Percentiles rank a stretch among this genome's conserved stretches.
Conservation (phyloP, 2,797 vertebrate genomes). For the Gobio occitaniae region DNA sequence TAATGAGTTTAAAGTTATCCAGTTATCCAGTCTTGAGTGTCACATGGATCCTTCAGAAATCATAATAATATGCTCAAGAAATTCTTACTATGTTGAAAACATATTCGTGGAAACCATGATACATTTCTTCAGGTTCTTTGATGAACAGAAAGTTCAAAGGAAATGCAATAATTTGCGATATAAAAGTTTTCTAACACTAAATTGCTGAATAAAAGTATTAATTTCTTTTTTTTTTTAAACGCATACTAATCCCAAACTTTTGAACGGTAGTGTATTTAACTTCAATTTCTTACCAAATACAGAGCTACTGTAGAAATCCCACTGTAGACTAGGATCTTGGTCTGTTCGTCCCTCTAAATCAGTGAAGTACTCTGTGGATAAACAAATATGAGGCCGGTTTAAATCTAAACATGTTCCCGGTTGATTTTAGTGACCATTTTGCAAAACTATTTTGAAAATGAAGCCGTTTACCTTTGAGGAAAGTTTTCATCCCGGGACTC, state of each 20-base stretch:
- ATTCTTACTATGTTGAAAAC: background rate
- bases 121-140: background rate
- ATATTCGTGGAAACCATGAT: background rate
- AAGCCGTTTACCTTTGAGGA: conserved; percentile 85
- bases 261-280: background rate
- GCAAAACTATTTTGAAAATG: too few relatives aligned
- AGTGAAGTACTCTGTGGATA: conserved; percentile 87
- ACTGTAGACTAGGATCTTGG: conserved; percentile 84
- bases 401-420: background rate
- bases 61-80: background rate
- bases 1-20: too few relatives aligned
- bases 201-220: background rate
- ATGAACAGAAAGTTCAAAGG: background rate
- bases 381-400: background rate
- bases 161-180: background rate
- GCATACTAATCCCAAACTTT: background rate
- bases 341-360: conserved; percentile 91
- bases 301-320: conserved; percentile 97
- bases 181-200: background rate
- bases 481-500: conserved; percentile 91
- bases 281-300: conserved; percentile 87
- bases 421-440: background rate
- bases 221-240: background rate
- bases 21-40: too few relatives aligned
- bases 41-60: background rate